phyloP scores from a whole-genome alignment of 2,797 vertebrate genomes.

The Falco berigora region DNA sequence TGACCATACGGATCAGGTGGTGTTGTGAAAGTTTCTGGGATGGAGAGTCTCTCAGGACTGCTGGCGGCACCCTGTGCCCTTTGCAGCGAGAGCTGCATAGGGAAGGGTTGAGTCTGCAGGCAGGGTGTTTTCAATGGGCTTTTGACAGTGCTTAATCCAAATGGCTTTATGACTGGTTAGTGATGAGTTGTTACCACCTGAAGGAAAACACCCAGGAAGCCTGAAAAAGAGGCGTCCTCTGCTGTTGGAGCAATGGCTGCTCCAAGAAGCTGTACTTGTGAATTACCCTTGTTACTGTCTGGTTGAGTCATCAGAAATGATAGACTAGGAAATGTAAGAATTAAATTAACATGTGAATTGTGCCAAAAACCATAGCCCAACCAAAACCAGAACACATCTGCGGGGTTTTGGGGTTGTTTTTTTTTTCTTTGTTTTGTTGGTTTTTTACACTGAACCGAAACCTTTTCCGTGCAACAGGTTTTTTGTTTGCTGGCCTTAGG shows the following conservation, averaged over 20 bases:
- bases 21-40: neutral
- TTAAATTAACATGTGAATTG: neutral
- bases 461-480: neutral
- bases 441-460: neutral
- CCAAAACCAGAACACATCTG: neutral
- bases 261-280: neutral
- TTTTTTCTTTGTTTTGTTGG: neutral
- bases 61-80: rapidly evolving
- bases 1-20: neutral
- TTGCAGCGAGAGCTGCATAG: neutral
- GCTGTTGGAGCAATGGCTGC: neutral
- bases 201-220: neutral
- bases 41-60: neutral
- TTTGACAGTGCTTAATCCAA: neutral
- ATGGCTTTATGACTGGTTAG: neutral
- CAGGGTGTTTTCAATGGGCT: neutral
- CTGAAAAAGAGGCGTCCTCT: neutral
- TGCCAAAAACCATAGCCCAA: neutral
- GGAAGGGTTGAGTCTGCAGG: neutral
- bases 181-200: neutral
- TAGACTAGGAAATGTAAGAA: neutral
- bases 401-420: neutral
- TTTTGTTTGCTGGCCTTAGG: neutral
- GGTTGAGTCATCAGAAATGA: neutral
- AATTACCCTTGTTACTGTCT: neutral